Base-by-base conservation (phyloP, 2,888 invertebrate genomes). In the Dinocampus coccinellae region DNA sequence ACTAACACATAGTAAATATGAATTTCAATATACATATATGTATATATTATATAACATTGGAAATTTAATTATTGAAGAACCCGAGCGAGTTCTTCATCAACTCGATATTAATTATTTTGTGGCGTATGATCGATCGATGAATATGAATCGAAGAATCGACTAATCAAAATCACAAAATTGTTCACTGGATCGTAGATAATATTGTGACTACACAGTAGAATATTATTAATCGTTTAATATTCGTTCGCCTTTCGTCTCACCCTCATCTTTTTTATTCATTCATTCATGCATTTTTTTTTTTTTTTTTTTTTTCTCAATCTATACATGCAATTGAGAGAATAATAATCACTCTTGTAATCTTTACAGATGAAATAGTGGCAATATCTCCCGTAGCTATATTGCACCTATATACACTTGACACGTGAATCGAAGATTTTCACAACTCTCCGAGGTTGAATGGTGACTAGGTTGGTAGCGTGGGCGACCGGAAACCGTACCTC, bases 401-500 rank as follows among this genome's bases (percentile, higher is more conserved):
- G 80, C 81, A 79, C 81, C 81, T 75, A 76, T n/a, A n/a, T 78
- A 79, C 74, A 77, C 81, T 79, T 76, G 78, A 80, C 79, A 79
- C 80, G 77, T 80, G 80, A 81, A 81, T 79, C 79, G 79, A 78
- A 78, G 79, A 83, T 83, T 83, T 83, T 82, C 83, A 83, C 83
- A 83, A 82, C 81, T 77, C 79, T 73, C 78, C 70, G 69, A 64
- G 16, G 57, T 64, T 60, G 70, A 47, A 36, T 60, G 66, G 39
- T 61, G 82, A 78, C 82, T 81, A 82, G 83, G 80, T 79, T 79
- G 79, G 79, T 79, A n/a, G 84, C 80, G 85, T 85, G 83, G 83
- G 84, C 82, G 84, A 84, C 84, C 84, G 84, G 88, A 89, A 88
- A 89, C 89, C 89, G 89, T 89, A 90, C 90, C 90, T 90, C 89